These are phyloP conservation scores for Acridotheres tristis DNA, from an alignment of 2,797 vertebrate genomes.

Conservation along the genomic window DNA sequence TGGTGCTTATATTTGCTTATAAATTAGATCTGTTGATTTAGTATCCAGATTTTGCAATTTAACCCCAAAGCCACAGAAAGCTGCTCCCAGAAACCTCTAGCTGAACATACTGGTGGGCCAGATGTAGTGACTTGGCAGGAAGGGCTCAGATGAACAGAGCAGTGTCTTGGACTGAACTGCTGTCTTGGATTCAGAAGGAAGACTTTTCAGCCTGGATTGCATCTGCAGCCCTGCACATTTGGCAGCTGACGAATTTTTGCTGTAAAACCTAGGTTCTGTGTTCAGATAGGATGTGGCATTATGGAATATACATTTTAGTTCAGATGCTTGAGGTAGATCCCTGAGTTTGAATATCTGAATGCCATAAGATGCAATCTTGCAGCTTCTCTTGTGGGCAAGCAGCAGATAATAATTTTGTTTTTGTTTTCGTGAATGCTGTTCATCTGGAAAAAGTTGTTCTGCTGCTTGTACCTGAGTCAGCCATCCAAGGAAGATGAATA, in stretches of 20 bases:
- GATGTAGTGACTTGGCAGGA: neutral
- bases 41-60: neutral
- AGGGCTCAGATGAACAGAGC: neutral
- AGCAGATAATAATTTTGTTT: neutral
- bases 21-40: neutral
- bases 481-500: neutral
- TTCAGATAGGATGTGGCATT: neutral
- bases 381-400: neutral
- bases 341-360: neutral
- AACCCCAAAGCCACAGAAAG: neutral
- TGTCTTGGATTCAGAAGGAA: neutral
- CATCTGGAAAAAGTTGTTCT: neutral
- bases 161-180: neutral
- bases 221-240: neutral
- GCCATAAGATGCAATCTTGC: neutral
- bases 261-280: neutral
- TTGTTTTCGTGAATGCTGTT: neutral
- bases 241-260: neutral
- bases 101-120: neutral
- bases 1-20: neutral
- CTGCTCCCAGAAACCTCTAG: neutral
- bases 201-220: neutral
- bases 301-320: neutral
- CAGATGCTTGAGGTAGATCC: neutral
- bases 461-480: neutral